Evolutionary conservation across 2,797 vertebrate species (phyloP).

Genomic region (Sebastes iracundus): DNA sequence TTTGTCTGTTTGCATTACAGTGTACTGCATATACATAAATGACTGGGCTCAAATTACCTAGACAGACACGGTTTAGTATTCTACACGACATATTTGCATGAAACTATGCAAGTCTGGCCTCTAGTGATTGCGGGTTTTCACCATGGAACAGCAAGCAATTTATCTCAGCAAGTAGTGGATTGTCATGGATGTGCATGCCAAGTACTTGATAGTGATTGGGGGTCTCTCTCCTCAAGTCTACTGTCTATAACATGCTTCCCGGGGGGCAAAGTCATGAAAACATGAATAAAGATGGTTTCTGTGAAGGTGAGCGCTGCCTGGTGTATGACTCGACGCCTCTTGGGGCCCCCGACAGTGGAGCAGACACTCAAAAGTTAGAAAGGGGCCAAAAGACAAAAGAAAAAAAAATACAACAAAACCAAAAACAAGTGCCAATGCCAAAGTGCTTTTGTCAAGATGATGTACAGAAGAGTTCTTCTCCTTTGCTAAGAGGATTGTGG

Average conservation of each 20-base stretch:
- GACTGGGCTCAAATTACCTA: neutral
- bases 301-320: slow-evolving; percentile 20
- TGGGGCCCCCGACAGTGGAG: slow-evolving; percentile 6
- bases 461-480: slow-evolving; percentile 4
- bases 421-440: neutral
- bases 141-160: neutral
- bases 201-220: neutral
- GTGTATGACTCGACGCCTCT: slow-evolving; percentile 4
- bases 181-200: neutral
- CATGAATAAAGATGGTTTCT: slow-evolving; percentile 10
- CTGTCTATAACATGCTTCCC: slow-evolving; percentile 6
- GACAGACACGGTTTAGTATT: neutral
- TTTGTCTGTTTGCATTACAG: neutral
- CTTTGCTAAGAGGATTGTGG: slow-evolving; percentile 3
- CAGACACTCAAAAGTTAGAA: slow-evolving; percentile 2
- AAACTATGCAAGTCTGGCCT: neutral
- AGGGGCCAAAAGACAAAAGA: neutral
- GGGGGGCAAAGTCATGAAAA: slow-evolving; percentile 7
- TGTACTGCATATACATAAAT: neutral
- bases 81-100: neutral
- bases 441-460: slow-evolving; percentile 23
- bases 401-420: neutral
- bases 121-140: neutral
- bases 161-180: neutral
- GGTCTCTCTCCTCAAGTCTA: neutral